Conservation (phyloP, 2,888 invertebrate species). For the Yponomeuta evonymella region DNA sequence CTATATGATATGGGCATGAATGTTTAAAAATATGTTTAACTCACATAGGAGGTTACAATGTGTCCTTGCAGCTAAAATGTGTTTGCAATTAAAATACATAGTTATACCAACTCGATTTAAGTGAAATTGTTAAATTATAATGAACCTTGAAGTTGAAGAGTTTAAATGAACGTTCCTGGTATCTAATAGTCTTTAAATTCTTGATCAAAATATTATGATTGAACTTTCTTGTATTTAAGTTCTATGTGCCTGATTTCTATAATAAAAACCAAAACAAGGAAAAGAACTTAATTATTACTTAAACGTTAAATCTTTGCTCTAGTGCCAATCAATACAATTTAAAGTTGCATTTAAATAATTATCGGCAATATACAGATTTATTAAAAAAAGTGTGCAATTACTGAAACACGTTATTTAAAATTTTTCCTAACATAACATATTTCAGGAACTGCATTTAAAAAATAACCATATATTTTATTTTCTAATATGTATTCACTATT, state of each 20-base stretch:
- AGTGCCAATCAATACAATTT: not conserved
- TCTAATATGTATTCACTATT: not conserved
- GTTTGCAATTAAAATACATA: not conserved
- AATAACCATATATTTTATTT: too few relatives aligned
- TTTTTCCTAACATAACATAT: too few relatives aligned
- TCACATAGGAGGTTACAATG: too few relatives aligned
- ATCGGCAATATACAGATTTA: not conserved
- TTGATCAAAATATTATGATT: constrained; percentile 48
- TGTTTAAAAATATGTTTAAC: too few relatives aligned
- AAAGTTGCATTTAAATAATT: not conserved
- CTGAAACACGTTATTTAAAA: too few relatives aligned
- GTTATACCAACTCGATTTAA: constrained; percentile 8
- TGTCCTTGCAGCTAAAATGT: too few relatives aligned
- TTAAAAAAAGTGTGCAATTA: not conserved
- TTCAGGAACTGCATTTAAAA: too few relatives aligned
- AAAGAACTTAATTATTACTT: not conserved
- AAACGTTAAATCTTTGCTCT: not conserved
- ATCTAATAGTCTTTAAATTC: constrained; percentile 42
- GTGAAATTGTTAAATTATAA: constrained; percentile 29
- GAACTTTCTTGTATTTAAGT: constrained; percentile 20
- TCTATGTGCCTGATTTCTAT: not conserved
- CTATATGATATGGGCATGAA: too few relatives aligned
- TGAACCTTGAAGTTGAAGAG: constrained; percentile 21
- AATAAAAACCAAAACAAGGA: not conserved
- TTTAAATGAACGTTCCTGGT: constrained; percentile 53